phyloP scores from a whole-genome alignment of 2,797 vertebrate genomes.

The Helarctos malayanus region DNA sequence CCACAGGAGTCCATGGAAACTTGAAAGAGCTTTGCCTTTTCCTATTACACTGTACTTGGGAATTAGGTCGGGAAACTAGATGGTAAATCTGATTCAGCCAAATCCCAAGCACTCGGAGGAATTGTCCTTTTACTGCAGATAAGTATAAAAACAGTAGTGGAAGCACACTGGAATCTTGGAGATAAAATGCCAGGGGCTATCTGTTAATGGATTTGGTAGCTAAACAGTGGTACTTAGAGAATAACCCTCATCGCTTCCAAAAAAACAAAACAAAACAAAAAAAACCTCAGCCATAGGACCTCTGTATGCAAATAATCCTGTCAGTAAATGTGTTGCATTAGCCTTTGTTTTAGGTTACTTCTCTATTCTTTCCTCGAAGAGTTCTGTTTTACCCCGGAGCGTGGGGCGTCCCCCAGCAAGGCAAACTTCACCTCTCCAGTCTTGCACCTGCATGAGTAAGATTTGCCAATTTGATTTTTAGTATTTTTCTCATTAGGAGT shows the following conservation, averaged over 20 bases:
- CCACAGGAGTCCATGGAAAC: slow-evolving; percentile 69
- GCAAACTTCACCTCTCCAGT: background rate
- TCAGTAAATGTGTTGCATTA: background rate
- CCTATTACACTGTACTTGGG: slow-evolving; percentile 66
- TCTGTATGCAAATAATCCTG: slow-evolving; percentile 76
- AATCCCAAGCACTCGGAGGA: slow-evolving; percentile 81
- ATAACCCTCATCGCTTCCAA: slow-evolving; percentile 43
- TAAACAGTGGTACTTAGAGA: slow-evolving; percentile 77
- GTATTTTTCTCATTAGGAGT: slow-evolving; percentile 5
- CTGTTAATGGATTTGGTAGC: slow-evolving; percentile 61
- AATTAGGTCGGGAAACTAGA: slow-evolving; percentile 76
- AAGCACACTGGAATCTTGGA: slow-evolving; percentile 80
- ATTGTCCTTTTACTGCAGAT: slow-evolving; percentile 82
- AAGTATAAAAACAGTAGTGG: slow-evolving; percentile 84
- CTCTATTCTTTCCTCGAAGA: slow-evolving; percentile 64
- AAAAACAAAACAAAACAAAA: background rate
- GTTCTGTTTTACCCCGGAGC: background rate
- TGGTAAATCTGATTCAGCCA: slow-evolving; percentile 84
- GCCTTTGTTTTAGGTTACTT: slow-evolving; percentile 25
- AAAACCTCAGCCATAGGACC: slow-evolving; percentile 68
- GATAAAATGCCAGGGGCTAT: slow-evolving; percentile 82
- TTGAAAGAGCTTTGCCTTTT: slow-evolving; percentile 74
- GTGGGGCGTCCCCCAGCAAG: background rate
- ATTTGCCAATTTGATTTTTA: background rate
- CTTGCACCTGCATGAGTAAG: background rate